Evolutionary conservation across 2,797 vertebrate genomes (phyloP).

Genomic region (Melanotaenia nigrans): DNA sequence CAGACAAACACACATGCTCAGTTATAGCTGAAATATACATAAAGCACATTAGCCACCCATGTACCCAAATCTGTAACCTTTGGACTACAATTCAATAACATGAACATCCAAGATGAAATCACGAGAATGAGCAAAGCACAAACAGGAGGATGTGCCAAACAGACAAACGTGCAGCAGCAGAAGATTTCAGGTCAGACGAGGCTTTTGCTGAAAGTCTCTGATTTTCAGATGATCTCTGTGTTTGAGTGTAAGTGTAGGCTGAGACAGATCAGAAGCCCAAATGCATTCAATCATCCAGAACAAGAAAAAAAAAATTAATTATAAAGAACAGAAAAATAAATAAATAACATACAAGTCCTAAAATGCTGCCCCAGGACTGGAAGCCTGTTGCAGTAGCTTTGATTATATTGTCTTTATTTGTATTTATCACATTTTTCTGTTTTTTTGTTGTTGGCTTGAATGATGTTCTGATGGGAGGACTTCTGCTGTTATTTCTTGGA

Average conservation of each 20-base stretch:
- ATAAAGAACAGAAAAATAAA: too few relatives aligned
- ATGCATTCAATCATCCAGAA: too few relatives aligned
- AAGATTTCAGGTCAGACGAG: neutral
- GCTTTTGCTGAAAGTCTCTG: neutral
- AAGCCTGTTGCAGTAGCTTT: too few relatives aligned
- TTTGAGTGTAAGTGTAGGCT: neutral
- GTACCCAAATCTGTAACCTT: conserved; percentile 52
- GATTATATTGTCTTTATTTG: too few relatives aligned
- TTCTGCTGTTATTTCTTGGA: too few relatives aligned
- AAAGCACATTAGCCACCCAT: conserved; percentile 52
- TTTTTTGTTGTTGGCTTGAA: too few relatives aligned
- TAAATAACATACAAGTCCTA: too few relatives aligned
- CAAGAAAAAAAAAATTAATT: too few relatives aligned
- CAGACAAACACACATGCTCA: conserved; percentile 17
- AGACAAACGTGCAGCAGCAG: conserved; percentile 1
- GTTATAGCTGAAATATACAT: conserved; percentile 39
- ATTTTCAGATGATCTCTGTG: neutral
- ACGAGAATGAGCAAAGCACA: conserved; percentile 35
- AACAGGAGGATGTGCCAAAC: conserved; percentile 19
- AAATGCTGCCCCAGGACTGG: too few relatives aligned
- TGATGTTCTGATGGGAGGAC: too few relatives aligned
- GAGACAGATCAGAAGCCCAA: too few relatives aligned
- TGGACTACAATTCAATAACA: conserved; percentile 52
- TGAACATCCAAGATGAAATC: conserved; percentile 50
- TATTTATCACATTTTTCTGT: too few relatives aligned